A percentile compares a stretch with the other conserved stretches of the same genome.
Evolutionary conservation across 2,113 vertebrate species (phyloP).

Genomic region (Phyllostomus discolor): DNA sequence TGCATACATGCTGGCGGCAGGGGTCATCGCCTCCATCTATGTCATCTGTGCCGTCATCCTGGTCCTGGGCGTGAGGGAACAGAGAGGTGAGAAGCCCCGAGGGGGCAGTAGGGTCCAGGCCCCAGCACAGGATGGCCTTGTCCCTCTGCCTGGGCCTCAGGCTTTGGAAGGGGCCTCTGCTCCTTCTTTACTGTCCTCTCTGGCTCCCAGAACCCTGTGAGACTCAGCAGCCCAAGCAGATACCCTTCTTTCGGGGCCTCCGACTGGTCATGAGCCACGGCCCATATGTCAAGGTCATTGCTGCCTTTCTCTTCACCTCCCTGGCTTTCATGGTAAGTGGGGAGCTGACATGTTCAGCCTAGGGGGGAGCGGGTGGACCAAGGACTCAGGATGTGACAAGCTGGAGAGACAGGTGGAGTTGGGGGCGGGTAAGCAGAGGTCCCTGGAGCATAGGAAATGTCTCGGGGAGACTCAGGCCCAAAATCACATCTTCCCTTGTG

Average conservation of each 20-base stretch:
- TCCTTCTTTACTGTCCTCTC: constrained; percentile 29
- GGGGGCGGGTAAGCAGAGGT: background rate
- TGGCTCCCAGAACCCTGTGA: constrained; percentile 77
- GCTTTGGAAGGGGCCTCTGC: background rate
- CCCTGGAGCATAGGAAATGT: background rate
- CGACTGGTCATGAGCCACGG: constrained; percentile 88
- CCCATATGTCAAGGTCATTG: constrained; percentile 92
- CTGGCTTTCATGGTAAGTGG: constrained; percentile 92
- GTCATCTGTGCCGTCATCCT: constrained; percentile 87
- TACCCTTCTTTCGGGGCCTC: constrained; percentile 88
- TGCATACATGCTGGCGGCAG: constrained; percentile 91
- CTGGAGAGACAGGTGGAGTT: background rate
- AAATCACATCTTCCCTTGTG: background rate
- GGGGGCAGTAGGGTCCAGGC: background rate
- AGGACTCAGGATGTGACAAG: background rate
- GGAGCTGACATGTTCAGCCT: background rate
- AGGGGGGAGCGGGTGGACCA: background rate
- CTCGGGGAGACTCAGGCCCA: background rate
- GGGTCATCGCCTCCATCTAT: constrained; percentile 90
- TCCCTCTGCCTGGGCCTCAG: background rate
- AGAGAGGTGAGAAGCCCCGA: constrained; percentile 81
- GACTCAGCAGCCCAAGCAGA: constrained; percentile 75
- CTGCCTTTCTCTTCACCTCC: constrained; percentile 94
- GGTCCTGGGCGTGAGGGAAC: constrained; percentile 87
- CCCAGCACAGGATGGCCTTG: background rate